Evolutionary conservation across 2,113 vertebrate genomes (phyloP).

Genomic region (Calidris pygmaea): DNA sequence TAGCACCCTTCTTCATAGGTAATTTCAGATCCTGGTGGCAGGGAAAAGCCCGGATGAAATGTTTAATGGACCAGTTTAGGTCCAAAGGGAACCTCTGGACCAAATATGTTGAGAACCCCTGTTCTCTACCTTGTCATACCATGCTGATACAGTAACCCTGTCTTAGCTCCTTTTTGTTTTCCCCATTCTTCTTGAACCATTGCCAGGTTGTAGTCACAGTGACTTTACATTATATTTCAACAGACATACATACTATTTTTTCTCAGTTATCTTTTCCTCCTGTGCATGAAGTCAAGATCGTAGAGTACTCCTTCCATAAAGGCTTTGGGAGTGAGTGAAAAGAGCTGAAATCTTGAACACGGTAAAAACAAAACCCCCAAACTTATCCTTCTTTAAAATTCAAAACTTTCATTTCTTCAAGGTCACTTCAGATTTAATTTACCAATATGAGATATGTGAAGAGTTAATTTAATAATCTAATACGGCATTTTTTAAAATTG

Average conservation of each 20-base stretch:
- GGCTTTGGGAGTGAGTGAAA: background rate
- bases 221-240: background rate
- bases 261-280: background rate
- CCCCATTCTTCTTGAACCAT: background rate
- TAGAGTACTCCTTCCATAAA: background rate
- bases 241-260: background rate
- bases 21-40: background rate
- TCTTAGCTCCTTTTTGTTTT: background rate
- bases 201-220: background rate
- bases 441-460: background rate
- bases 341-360: background rate
- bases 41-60: background rate
- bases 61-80: background rate
- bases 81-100: background rate
- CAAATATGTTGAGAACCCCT: background rate
- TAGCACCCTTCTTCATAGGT: background rate
- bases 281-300: conserved; percentile 17
- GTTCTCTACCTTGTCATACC: background rate
- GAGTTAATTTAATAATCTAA: conserved; percentile 63
- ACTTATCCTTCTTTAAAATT: background rate
- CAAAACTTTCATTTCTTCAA: conserved; percentile 50
- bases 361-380: background rate
- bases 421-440: conserved; percentile 48
- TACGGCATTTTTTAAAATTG: conserved; percentile 37
- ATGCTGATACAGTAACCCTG: background rate